Evolutionary conservation across 1,140 invertebrate species (phyloP), one percentile per base, ranked within the genome.

Genomic region (Acromyrmex echinatior): DNA sequence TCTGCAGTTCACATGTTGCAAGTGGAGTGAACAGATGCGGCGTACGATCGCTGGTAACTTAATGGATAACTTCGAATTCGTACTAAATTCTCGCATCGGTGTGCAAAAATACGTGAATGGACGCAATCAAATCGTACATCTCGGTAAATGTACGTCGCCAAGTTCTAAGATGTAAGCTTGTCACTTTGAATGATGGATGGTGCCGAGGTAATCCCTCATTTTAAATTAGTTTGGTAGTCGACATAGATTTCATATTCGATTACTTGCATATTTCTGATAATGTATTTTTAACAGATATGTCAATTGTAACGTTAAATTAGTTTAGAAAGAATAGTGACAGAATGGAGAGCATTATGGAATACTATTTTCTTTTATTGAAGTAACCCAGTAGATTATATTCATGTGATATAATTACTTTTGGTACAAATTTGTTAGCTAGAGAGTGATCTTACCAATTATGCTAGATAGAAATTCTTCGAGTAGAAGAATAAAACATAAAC

Each of bases 41-140:
- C 39, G 7, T 49, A 60, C 80, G 56, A 62, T 84, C 56, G 49
- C 5, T 45, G 51, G 21, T 51, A 76, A 49, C 45, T 62, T 74
- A 74, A 62, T 51, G 58, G 18, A 39, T 18, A 84, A 84, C 39
- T 84, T 84, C 14, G n/a, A 74, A 84, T 62, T 84, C n/a, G 45
- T 14, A 51, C 70, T 62, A 62, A 74, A 58, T 84, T 76, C 1
- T 21, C n/a, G 25, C 39, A n/a, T 51, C 25, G 63, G 53, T 49
- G 25, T 31, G 53, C 56, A 76, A 84, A 84, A 84, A 76, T 62
- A 84, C 9, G 56, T 62, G 80, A 84, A 74, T 84, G 28, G 74
- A 74, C 53, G 80, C 80, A 84, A 76, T 84, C 80, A 84, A 74
- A 84, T 62, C 56, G 56, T 74, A 51, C 56, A 73, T 62, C 56